Evolutionary conservation across 1,140 invertebrate species (phyloP), one percentile per base, ranked within the genome.

Genomic region (Dendroctonus ponderosae): DNA sequence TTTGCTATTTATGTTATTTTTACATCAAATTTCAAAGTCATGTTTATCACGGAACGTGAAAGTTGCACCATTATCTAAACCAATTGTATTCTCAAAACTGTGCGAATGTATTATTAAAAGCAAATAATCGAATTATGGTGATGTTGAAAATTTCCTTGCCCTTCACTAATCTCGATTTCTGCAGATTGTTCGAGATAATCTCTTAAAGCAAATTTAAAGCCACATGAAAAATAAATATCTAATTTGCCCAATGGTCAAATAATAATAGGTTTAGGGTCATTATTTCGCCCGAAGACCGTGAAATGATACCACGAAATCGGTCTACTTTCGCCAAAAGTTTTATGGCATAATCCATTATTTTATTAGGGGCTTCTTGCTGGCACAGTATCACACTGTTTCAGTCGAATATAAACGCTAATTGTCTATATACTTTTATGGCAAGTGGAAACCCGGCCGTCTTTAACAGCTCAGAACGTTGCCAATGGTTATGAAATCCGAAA

Each of bases 231-330:
- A 53, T 53, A 53, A 53, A 58, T 58, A 58, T 58, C 56, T 58
- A 58, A 58, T 58, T 58, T 58, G n/a, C 56, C 42, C 56, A 58
- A 58, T 58, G 56, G 38, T 42, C 56, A 58, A 58, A 58, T 58
- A 58, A 58, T 58, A 42, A 58, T 39, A 58, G 56, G 40, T 58
- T 58, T 58, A 43, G 41, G 56, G 14, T 42, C 56, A 58, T 58
- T 58, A 58, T 58, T 43, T 42, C 39, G 56, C n/a, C 56, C 56
- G 56, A 42, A 58, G 37, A 44, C 56, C 56, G 42, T 58, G 56
- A 58, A 58, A 58, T 44, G 56, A 58, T 58, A 58, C 56, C 56
- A 58, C 56, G 48, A 50, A 50, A 11, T 50, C 48, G 48, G 48
- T 58, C 42, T 58, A 44, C 56, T 58, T 58, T 58, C 56, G 56